phyloP scores from a whole-genome alignment of 2,888 invertebrate genomes.

The Ryuthela nishihirai region DNA sequence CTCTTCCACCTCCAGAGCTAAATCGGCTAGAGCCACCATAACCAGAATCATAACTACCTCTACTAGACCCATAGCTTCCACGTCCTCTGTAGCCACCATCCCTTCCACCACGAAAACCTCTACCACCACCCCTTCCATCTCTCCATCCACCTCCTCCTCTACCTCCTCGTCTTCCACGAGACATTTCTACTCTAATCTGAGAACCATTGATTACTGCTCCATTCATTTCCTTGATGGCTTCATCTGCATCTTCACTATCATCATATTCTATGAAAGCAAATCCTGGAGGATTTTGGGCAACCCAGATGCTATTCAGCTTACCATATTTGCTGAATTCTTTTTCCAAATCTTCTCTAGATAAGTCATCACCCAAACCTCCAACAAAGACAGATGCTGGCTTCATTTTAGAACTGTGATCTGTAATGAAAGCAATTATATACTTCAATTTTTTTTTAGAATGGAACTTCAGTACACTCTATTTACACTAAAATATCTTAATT shows the following conservation, averaged over 20 bases:
- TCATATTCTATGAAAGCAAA: constrained; percentile 92
- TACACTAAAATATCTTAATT: too few relatives aligned
- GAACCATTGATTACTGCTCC: constrained; percentile 57
- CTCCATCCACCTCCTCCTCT: constrained; percentile 54
- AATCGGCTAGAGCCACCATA: constrained; percentile 54
- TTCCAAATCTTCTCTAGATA: constrained; percentile 88
- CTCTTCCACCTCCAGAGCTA: too few relatives aligned
- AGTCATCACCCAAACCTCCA: constrained; percentile 79
- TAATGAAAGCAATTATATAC: too few relatives aligned
- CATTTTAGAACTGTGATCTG: too few relatives aligned
- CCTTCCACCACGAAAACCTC: constrained; percentile 19
- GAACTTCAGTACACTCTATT: too few relatives aligned
- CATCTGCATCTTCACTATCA: constrained; percentile 81
- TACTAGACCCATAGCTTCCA: constrained; percentile 52
- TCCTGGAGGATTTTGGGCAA: constrained; percentile 64
- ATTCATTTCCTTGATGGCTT: constrained; percentile 82
- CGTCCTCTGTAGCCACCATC: constrained; percentile 54
- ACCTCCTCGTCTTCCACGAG: constrained; percentile 28
- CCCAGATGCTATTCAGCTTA: constrained; percentile 31
- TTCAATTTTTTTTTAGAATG: too few relatives aligned
- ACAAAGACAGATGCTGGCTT: constrained; percentile 41
- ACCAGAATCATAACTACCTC: constrained; percentile 49
- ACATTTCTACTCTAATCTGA: constrained; percentile 29
- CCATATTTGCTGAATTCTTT: constrained; percentile 80
- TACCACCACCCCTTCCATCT: constrained; percentile 57